Evolutionary conservation across 2,113 vertebrate genomes (phyloP).

Genomic region (Indicator maculatus): DNA sequence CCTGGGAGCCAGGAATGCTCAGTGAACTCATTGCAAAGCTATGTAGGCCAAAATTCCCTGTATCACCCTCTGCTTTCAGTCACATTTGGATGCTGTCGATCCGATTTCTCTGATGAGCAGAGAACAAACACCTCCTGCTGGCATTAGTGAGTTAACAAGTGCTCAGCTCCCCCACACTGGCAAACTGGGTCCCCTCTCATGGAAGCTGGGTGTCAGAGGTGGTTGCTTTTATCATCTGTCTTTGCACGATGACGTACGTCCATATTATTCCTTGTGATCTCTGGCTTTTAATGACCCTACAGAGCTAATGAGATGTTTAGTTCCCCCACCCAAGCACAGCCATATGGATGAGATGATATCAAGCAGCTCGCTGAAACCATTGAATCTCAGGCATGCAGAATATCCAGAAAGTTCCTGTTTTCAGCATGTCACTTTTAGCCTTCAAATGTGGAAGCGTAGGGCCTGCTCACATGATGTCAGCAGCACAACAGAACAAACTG

Average conservation of each 20-base stretch:
- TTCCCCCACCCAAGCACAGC: background rate
- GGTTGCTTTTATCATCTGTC: background rate
- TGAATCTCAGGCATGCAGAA: background rate
- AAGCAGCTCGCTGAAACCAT: background rate
- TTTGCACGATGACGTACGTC: background rate
- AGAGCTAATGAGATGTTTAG: constrained; percentile 17
- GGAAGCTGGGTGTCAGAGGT: background rate
- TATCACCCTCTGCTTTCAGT: background rate
- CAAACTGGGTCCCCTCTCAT: background rate
- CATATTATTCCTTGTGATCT: constrained; percentile 25
- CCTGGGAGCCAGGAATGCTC: background rate
- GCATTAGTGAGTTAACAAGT: background rate
- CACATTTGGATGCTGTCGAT: background rate
- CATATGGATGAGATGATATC: background rate
- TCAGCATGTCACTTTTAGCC: background rate
- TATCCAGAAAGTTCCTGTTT: constrained; percentile 47
- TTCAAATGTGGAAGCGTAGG: background rate
- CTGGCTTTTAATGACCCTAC: background rate
- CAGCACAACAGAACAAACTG: constrained; percentile 26
- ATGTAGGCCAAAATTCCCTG: constrained; percentile 24
- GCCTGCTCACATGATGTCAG: constrained; percentile 24
- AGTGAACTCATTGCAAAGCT: constrained; percentile 12
- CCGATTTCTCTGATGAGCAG: background rate
- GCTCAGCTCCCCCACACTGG: background rate
- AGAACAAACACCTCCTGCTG: background rate